A percentile compares a stretch with the other conserved stretches of the same genome.
Conservation (phyloP, 92 coral and sea anemone species). For the Porites cylindrica region DNA sequence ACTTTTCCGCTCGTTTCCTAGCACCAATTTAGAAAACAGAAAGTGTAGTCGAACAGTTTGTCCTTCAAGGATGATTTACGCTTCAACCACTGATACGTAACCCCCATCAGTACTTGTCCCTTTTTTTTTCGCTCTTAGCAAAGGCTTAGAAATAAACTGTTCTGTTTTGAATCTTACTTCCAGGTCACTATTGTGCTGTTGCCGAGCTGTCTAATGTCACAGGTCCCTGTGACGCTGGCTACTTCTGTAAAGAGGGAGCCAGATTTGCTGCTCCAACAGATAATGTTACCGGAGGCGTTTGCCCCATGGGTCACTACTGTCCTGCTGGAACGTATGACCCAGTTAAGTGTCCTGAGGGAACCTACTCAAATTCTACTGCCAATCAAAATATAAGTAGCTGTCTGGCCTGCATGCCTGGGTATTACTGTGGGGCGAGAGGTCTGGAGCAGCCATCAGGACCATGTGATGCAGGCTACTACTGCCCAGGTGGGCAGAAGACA, state of each 20-base stretch:
- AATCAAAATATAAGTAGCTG: constrained; percentile 84
- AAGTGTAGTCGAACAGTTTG: too few species aligned
- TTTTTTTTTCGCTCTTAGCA: too few species aligned
- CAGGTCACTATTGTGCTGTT: constrained; percentile 88
- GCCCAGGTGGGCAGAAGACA: constrained; percentile 90
- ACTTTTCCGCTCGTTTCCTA: too few species aligned
- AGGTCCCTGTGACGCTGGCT: constrained; percentile 93
- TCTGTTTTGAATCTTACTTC: neutral
- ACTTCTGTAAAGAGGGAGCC: constrained; percentile 90
- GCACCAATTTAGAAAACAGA: too few species aligned
- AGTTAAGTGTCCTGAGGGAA: constrained; percentile 88
- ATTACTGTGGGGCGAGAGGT: constrained; percentile 89
- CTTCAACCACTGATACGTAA: too few species aligned
- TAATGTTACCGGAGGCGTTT: constrained; percentile 88
- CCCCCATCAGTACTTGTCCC: too few species aligned
- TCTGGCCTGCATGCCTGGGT: constrained; percentile 84
- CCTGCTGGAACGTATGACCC: constrained; percentile 90
- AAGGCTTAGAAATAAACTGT: neutral
- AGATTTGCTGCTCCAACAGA: constrained; percentile 84
- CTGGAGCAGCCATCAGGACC: constrained; percentile 81
- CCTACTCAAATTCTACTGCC: constrained; percentile 83
- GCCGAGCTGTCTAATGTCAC: constrained; percentile 81
- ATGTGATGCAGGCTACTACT: constrained; percentile 91
- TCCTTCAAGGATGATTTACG: too few species aligned
- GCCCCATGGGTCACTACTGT: constrained; percentile 91